Evolutionary conservation across 30 jellyfish, hydroid and myxozoan species (phyloP).

Genomic region (Phacellophora camtschatica): DNA sequence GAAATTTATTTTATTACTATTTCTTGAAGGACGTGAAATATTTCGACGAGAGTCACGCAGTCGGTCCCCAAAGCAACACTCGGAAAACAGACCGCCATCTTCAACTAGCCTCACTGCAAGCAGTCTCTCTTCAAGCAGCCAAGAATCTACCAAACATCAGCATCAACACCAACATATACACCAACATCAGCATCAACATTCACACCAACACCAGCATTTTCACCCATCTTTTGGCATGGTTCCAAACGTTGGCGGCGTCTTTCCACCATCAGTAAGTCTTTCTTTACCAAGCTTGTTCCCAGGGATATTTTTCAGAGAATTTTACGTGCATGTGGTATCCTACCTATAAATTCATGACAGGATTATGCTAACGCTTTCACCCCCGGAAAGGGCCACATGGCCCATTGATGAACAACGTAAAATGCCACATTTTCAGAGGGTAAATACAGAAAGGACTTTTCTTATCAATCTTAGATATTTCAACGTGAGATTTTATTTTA

Average conservation of each 20-base stretch:
- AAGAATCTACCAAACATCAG: constrained; percentile 72
- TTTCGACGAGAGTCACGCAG: constrained; percentile 37
- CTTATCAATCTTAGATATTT: too few species aligned
- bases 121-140: constrained; percentile 52
- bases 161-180: constrained; percentile 85
- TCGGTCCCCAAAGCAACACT: constrained; percentile 44
- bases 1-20: background rate
- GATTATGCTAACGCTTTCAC: too few species aligned
- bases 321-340: too few species aligned
- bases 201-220: constrained; percentile 80
- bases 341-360: too few species aligned
- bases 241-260: constrained; percentile 33
- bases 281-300: too few species aligned
- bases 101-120: constrained; percentile 49
- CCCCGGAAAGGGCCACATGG: too few species aligned
- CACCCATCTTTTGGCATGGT: constrained; percentile 74
- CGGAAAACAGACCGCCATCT: constrained; percentile 63
- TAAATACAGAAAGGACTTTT: too few species aligned
- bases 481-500: too few species aligned
- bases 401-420: too few species aligned
- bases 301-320: too few species aligned
- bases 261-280: constrained; percentile 62
- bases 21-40: constrained; percentile 40
- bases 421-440: too few species aligned
- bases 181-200: constrained; percentile 78